phyloP scores from a whole-genome alignment of 1,140 invertebrate genomes.

The Trichoplusia ni region DNA sequence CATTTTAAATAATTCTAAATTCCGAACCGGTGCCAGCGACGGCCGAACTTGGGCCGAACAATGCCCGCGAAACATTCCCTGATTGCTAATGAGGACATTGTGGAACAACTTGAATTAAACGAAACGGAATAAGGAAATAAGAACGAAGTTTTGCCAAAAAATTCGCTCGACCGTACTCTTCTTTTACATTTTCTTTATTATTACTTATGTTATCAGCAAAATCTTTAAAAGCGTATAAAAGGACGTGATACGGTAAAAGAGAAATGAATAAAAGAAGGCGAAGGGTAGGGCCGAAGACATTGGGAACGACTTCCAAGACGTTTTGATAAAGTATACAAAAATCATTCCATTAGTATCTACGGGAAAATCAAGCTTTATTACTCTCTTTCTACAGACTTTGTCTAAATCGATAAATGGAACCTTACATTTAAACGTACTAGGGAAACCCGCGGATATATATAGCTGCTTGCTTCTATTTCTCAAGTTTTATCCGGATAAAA shows the following conservation, averaged over 20 bases:
- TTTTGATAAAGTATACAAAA: conserved; percentile 19
- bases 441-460: no score
- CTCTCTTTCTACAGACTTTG: background rate
- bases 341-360: conserved; percentile 22
- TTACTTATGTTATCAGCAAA: conserved; percentile 29
- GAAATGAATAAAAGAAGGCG: conserved; percentile 12
- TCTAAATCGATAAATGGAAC: background rate
- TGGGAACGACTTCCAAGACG: conserved; percentile 9
- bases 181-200: conserved; percentile 34
- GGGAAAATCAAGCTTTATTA: background rate
- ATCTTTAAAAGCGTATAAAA: conserved; percentile 4
- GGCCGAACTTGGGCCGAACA: conserved; percentile 64
- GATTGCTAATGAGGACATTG: conserved; percentile 76
- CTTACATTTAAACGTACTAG: no score
- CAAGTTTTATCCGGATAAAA: no score
- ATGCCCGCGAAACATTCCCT: conserved; percentile 66
- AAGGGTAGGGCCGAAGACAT: conserved; percentile 7
- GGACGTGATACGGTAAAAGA: conserved; percentile 9
- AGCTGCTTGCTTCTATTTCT: no score
- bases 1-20: conserved; percentile 73
- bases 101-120: conserved; percentile 65
- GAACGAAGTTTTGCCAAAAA: conserved; percentile 39
- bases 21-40: conserved; percentile 63
- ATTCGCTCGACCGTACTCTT: conserved; percentile 34
- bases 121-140: conserved; percentile 61